A percentile compares a stretch with the other conserved stretches of the same genome.
Evolutionary conservation across 2,888 invertebrate genomes (phyloP).

Genomic region (Lordiphosa andalusiaca): DNA sequence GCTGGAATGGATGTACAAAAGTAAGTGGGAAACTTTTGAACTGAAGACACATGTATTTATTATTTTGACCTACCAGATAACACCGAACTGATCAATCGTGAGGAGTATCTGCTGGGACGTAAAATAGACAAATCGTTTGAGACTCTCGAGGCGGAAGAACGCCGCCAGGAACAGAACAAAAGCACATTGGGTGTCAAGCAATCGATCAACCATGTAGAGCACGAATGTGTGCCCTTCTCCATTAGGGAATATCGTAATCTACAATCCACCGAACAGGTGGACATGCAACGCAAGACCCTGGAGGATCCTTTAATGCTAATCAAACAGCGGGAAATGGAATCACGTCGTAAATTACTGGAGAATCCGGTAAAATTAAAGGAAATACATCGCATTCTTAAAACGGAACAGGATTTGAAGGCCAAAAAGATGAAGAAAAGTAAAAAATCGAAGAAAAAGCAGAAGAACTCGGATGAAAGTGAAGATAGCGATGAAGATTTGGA

Average conservation of each 20-base stretch:
- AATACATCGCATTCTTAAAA: constrained; percentile 88
- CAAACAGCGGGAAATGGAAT: constrained; percentile 93
- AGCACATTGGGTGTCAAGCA: constrained; percentile 77
- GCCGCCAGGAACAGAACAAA: constrained; percentile 58
- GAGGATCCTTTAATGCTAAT: constrained; percentile 96
- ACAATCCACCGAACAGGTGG: constrained; percentile 86
- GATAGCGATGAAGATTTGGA: constrained; percentile 82
- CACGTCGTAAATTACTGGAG: constrained; percentile 89
- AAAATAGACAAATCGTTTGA: constrained; percentile 88
- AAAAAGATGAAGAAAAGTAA: constrained; percentile 58
- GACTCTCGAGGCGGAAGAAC: constrained; percentile 83
- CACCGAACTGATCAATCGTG: constrained; percentile 83
- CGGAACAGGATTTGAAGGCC: constrained; percentile 79
- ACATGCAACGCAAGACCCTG: constrained; percentile 92
- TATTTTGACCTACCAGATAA: constrained; percentile 52
- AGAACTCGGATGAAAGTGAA: constrained; percentile 55
- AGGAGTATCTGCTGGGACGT: constrained; percentile 93
- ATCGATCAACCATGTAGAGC: constrained; percentile 85
- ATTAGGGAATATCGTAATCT: constrained; percentile 81
- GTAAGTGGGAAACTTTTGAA: constrained; percentile 46
- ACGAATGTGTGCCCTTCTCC: constrained; percentile 89
- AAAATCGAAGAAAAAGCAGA: constrained; percentile 69
- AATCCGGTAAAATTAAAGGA: constrained; percentile 95
- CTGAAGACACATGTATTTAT: neutral
- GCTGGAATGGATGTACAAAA: constrained; percentile 95